Evolutionary conservation across 2,797 vertebrate species (phyloP).

Genomic region (Distichodus sexfasciatus): DNA sequence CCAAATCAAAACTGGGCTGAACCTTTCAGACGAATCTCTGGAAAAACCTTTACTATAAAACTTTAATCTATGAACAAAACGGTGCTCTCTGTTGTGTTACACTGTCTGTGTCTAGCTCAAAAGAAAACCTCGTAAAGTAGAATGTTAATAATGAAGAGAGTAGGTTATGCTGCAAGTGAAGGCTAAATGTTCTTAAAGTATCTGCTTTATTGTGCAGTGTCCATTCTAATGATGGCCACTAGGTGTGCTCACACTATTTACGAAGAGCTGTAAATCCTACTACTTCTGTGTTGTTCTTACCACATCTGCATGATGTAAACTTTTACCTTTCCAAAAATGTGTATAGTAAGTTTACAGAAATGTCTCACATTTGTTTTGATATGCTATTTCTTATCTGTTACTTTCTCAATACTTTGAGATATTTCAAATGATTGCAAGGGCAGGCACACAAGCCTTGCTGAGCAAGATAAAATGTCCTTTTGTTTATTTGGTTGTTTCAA

Average conservation of each 20-base stretch:
- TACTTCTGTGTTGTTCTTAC: slow-evolving; percentile 13
- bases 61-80: slow-evolving; percentile 23
- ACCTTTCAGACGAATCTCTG: too few relatives aligned
- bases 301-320: slow-evolving; percentile 28
- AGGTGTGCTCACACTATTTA: slow-evolving; percentile 27
- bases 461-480: background rate
- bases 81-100: slow-evolving; percentile 23
- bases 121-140: slow-evolving; percentile 2
- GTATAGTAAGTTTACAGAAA: slow-evolving; percentile 34
- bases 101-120: slow-evolving; percentile 20
- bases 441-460: background rate
- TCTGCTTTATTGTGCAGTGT: slow-evolving; percentile 33
- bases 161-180: slow-evolving; percentile 15
- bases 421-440: slow-evolving; percentile 6
- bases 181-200: background rate
- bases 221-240: slow-evolving; percentile 37
- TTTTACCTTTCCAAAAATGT: slow-evolving; percentile 15
- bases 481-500: slow-evolving; percentile 23
- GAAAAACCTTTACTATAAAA: background rate
- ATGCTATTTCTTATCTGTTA: slow-evolving; percentile 20
- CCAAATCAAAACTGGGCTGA: too few relatives aligned
- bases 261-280: background rate
- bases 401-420: background rate
- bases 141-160: too few relatives aligned
- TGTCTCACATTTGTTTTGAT: slow-evolving; percentile 15